phyloP scores from a whole-genome alignment of 1,140 invertebrate species.

The Anadara kagoshimensis region DNA sequence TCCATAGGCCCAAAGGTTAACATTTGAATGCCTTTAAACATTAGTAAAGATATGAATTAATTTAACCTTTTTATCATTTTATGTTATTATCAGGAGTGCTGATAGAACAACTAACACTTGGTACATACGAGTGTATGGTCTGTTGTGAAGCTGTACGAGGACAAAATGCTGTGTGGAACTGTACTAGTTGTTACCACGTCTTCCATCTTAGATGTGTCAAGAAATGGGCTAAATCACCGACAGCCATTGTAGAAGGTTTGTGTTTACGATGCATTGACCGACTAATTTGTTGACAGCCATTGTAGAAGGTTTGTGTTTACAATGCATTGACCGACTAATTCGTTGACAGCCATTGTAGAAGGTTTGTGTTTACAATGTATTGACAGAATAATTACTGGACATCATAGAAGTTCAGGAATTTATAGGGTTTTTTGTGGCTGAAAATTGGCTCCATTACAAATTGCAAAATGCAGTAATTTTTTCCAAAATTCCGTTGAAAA shows the following conservation, averaged over 20 bases:
- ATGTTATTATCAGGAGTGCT: slow-evolving; percentile 79
- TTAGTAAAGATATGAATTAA: background rate
- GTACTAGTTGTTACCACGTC: slow-evolving; percentile 91
- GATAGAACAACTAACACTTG: slow-evolving; percentile 85
- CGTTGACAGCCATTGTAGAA: background rate
- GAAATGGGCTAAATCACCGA: slow-evolving; percentile 90
- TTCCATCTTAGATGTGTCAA: slow-evolving; percentile 91
- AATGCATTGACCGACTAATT: background rate
- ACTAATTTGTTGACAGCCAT: too few relatives aligned
- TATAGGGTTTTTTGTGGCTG: too few relatives aligned
- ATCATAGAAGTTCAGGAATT: too few relatives aligned
- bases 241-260: slow-evolving; percentile 74
- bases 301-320: slow-evolving; percentile 21
- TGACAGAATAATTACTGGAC: too few relatives aligned
- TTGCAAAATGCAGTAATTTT: too few relatives aligned
- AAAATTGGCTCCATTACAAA: too few relatives aligned
- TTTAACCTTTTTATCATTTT: background rate
- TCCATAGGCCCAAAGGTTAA: too few relatives aligned
- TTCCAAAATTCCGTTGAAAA: too few relatives aligned
- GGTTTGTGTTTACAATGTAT: slow-evolving; percentile 6
- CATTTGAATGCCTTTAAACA: background rate
- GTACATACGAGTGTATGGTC: slow-evolving; percentile 91
- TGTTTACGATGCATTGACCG: background rate
- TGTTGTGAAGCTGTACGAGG: slow-evolving; percentile 90
- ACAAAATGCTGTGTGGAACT: slow-evolving; percentile 90